Percentiles rank a stretch among this genome's conserved stretches.
Conservation (phyloP, 2,888 invertebrate genomes). For the Acleris sparsana region DNA sequence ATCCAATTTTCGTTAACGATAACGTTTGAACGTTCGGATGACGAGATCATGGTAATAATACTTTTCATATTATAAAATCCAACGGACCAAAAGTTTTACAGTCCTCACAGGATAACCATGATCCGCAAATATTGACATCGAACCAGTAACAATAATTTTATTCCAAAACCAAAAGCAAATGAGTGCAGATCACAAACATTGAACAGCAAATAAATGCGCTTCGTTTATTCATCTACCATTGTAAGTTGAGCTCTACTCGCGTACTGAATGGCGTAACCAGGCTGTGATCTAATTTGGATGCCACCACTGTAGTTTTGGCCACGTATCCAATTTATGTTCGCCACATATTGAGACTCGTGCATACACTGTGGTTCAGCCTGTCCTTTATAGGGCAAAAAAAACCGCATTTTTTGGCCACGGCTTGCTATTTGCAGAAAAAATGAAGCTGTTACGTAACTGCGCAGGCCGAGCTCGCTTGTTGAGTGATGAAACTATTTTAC, state of each 20-base stretch:
- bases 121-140: too few relatives aligned
- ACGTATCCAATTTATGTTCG: conserved; percentile 32
- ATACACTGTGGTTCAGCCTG: conserved; percentile 15
- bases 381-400: conserved; percentile 11
- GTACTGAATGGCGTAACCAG: background rate
- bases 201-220: conserved; percentile 20
- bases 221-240: conserved; percentile 5
- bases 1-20: too few relatives aligned
- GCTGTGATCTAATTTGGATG: conserved; percentile 28
- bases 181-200: conserved; percentile 6
- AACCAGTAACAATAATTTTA: background rate
- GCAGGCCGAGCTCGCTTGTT: background rate
- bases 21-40: too few relatives aligned
- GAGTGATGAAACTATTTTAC: conserved; percentile 4
- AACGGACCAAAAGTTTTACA: too few relatives aligned
- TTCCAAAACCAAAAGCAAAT: background rate
- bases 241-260: background rate
- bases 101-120: too few relatives aligned
- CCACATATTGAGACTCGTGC: conserved; percentile 26
- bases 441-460: conserved; percentile 13
- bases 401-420: conserved; percentile 4
- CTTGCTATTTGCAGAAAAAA: conserved; percentile 3
- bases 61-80: too few relatives aligned
- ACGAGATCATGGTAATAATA: too few relatives aligned
- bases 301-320: conserved; percentile 28